These are phyloP conservation scores for Caerostris extrusa DNA, from an alignment of 1,140 invertebrate species.

Conservation along the genomic window DNA sequence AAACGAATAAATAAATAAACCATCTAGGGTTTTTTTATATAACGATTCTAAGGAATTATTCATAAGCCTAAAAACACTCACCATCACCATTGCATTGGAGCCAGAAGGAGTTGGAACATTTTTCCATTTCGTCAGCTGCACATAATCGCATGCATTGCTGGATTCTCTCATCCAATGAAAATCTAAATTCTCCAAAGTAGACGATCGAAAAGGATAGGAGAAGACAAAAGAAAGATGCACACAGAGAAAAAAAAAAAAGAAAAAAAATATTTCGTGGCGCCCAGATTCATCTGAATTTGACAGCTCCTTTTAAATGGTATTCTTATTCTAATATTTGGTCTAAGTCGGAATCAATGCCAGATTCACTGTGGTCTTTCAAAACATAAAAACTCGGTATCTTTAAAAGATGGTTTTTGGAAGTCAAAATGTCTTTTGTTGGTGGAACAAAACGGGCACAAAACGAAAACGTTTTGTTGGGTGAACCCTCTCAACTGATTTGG, in stretches of 20 bases:
- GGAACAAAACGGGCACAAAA: slow-evolving; percentile 4
- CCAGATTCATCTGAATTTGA: slow-evolving; percentile 53
- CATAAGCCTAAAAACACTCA: neutral
- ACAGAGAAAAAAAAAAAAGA: neutral
- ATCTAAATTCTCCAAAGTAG: slow-evolving; percentile 38
- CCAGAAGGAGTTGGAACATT: neutral
- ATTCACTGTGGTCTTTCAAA: slow-evolving; percentile 7
- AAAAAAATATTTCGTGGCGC: slow-evolving; percentile 7
- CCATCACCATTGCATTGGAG: neutral
- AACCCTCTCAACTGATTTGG: neutral
- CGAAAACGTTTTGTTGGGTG: slow-evolving; percentile 10
- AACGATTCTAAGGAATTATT: neutral
- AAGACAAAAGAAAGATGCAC: neutral
- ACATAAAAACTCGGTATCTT: neutral
- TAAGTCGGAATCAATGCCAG: slow-evolving; percentile 33
- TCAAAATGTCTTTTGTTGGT: slow-evolving; percentile 15
- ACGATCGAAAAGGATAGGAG: neutral
- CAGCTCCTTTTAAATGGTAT: slow-evolving; percentile 60
- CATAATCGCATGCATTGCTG: slow-evolving; percentile 58
- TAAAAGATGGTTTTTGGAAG: neutral
- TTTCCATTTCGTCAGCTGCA: slow-evolving; percentile 32
- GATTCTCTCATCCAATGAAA: slow-evolving; percentile 61
- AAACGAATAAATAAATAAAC: no score
- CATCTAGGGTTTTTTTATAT: neutral
- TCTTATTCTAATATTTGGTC: slow-evolving; percentile 66